phyloP scores from a whole-genome alignment of 2,797 vertebrate genomes.

The Synaphobranchus kaupii region DNA sequence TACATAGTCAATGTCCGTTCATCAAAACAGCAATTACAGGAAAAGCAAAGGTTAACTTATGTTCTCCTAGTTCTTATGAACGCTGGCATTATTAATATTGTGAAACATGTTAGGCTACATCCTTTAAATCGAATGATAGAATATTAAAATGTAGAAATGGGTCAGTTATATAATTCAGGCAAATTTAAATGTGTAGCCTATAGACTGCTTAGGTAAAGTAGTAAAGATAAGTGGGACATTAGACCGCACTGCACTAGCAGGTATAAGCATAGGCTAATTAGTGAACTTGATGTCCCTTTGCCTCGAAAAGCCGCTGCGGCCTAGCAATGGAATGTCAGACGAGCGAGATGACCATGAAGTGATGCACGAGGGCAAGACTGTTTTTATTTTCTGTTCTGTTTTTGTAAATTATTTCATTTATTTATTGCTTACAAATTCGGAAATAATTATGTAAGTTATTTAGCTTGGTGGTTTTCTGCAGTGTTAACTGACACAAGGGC shows the following conservation, averaged over 20 bases:
- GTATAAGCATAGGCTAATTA: neutral
- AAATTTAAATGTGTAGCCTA: neutral
- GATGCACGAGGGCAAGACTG: neutral
- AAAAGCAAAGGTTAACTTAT: neutral
- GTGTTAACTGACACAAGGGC: slow-evolving; percentile 1
- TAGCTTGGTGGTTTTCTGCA: slow-evolving; percentile 17
- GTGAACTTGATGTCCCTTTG: slow-evolving; percentile 3
- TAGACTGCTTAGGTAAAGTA: neutral
- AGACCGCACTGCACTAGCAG: neutral
- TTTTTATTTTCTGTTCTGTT: neutral
- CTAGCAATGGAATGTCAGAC: slow-evolving; percentile 31
- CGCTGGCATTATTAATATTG: neutral
- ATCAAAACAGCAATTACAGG: neutral
- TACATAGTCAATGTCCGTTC: neutral
- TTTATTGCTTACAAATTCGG: neutral
- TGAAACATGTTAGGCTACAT: neutral
- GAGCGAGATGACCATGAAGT: slow-evolving; percentile 23
- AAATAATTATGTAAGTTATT: neutral
- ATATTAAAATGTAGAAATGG: neutral
- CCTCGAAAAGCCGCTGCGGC: slow-evolving; percentile 21
- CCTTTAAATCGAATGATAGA: neutral
- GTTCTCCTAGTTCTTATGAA: neutral
- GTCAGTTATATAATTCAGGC: neutral
- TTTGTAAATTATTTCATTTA: neutral
- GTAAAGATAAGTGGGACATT: neutral